A percentile compares a stretch with the other conserved stretches of the same genome.
phyloP scores from a whole-genome alignment of 2,113 vertebrate species.

The Stercorarius parasiticus region DNA sequence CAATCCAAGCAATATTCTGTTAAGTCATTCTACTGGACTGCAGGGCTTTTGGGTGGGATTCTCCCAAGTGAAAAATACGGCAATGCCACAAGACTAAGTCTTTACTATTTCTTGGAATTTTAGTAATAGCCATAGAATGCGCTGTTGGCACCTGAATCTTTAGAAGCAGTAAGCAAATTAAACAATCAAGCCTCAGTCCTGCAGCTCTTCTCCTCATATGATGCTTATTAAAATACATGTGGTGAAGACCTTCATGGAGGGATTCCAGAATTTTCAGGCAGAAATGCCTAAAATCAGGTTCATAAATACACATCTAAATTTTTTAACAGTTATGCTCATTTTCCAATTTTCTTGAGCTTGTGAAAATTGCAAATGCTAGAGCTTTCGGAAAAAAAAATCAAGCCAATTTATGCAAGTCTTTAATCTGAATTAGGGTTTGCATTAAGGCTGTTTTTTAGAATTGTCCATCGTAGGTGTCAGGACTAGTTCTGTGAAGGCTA shows the following conservation, averaged over 20 bases:
- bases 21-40: slow-evolving; percentile 33
- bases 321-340: background rate
- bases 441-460: background rate
- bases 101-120: slow-evolving; percentile 45
- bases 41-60: slow-evolving; percentile 26
- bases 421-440: background rate
- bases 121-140: slow-evolving; percentile 13
- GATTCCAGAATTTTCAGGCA: slow-evolving; percentile 5
- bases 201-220: background rate
- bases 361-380: background rate
- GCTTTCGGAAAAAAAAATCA: background rate
- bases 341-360: background rate
- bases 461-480: background rate
- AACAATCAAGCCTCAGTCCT: background rate
- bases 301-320: background rate
- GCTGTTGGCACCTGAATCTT: background rate
- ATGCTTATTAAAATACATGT: slow-evolving; percentile 4
- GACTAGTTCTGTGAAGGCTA: background rate
- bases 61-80: slow-evolving; percentile 31
- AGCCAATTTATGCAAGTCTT: background rate
- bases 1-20: slow-evolving; percentile 2
- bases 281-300: background rate
- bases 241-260: background rate
- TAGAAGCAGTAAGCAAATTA: background rate
- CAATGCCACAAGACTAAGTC: background rate